phyloP scores from a whole-genome alignment of 2,113 vertebrate species.

The Hemichromis elongatus region DNA sequence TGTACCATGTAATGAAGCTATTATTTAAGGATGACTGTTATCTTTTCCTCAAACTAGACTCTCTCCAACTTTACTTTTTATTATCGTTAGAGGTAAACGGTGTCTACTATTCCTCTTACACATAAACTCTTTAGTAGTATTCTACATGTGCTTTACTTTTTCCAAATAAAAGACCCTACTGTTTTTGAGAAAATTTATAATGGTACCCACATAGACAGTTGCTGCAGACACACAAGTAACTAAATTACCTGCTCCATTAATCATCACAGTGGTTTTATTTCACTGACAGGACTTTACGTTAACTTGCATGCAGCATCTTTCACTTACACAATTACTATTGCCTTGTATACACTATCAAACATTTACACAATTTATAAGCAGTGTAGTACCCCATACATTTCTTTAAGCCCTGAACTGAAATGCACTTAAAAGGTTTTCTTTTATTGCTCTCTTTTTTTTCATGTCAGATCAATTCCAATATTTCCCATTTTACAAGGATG shows the following conservation, averaged over 20 bases:
- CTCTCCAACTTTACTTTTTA: neutral
- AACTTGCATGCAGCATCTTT: neutral
- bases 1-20: neutral
- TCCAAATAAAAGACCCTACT: neutral
- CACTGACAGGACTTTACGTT: neutral
- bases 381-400: neutral
- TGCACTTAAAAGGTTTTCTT: neutral
- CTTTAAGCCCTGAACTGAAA: neutral
- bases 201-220: neutral
- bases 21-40: neutral
- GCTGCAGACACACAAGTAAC: neutral
- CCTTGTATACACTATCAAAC: neutral
- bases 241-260: neutral
- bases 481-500: neutral
- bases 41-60: neutral
- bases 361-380: neutral
- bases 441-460: neutral
- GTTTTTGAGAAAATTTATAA: neutral
- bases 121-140: neutral
- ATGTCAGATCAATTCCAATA: neutral
- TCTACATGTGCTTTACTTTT: neutral
- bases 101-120: neutral
- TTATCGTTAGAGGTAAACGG: fast-evolving
- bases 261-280: neutral
- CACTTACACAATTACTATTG: neutral